Evolutionary conservation across 2,113 vertebrate genomes (phyloP), one percentile per base, ranked within the genome.

Genomic region (Hippocampus zosterae): DNA sequence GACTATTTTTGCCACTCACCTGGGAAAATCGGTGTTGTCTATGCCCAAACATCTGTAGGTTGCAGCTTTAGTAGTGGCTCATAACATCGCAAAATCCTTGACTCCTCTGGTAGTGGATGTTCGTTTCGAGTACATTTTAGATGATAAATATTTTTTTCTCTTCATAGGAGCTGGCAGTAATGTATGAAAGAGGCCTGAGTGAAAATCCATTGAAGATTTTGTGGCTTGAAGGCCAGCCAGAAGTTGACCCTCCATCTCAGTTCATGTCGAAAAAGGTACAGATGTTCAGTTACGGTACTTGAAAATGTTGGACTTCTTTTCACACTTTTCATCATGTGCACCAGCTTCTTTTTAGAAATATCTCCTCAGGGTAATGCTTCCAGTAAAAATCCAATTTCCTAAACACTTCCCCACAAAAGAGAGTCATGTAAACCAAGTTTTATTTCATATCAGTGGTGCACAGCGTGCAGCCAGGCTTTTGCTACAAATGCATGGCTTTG

Each of bases 171-270:
- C 91, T 95, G 88, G 96, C 96, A 63, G 91, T 93, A 68, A 94
- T 91, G 86, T 95, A 99, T 82, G 97, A 99, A 90, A 89, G 85
- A 40, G 97, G 96, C 61, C 88, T 97, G 68, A 88, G 86, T 1
- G 87, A 85, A 79, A 98, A 96, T 72, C 97, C 95, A 42, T 87
- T 99, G 79, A 97, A 95, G 91, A 94, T 98, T 70, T 93, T 93
- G 12, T 99, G 97, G 97, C 84, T 98, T 72, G 95, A 96, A 78
- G 93, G 95, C 50, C 88, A 91, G 70, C 95, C 95, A 3, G 82
- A 87, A 50, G 72, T 75, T 65, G 41, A 75, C 21, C 18, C 70
- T 37, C 81, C 18, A 61, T 71, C 37, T 55, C 76, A 72, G 6
- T 91, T 87, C 67, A 64, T 23, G 53, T 67, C 83, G 40, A 60